Evolutionary conservation across 2,797 vertebrate genomes (phyloP), one percentile per base, ranked within the genome.

Genomic region (Sebastes dallii): DNA sequence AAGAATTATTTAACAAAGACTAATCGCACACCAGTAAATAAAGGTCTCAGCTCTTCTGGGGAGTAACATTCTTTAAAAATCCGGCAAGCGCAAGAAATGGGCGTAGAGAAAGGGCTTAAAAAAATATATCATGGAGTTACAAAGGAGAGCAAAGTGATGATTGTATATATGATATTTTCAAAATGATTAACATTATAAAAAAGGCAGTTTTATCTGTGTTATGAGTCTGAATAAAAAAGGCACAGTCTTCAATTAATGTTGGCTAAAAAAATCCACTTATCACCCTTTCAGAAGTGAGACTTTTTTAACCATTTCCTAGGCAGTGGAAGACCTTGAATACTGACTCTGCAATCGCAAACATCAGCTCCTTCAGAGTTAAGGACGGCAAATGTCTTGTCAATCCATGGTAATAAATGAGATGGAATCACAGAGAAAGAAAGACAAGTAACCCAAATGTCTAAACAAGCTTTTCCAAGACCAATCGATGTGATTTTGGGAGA

Each of bases 71-170:
- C 18, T 32, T 3, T 4, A 34, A 66, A 72, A 84, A 87, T 78
- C 34, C 8, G 4, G 4, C 1, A 3, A 68, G 29, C 59, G 36
- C 34, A 29, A 68, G 55, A 75, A 77, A 81, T 68, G 58, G 65
- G 52, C 71, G 73, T 82, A 90, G 87, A 91, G 83, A 89, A 90
- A 93, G 84, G 77, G 79, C 78, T 78, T 86, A 90, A 87, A 89
- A 83, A 91, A 61, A 66, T 78, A 90, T 76, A 85, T 78, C 66
- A 79, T 68, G 30, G 68, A 66, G 64, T 76, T 83, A 81, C 77
- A 77, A 85, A 30, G 66, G 55, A 68, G n/a, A 50, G 36, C 22
- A 76, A 67, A 50, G 11, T 59, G 20, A 66, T 59, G 27, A 11
- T 22, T 29, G 46, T 2, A 36, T 52, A 12, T 16, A 54, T 22